Base-by-base conservation (phyloP, 2,113 vertebrate species). In the Odontophorus gujanensis region DNA sequence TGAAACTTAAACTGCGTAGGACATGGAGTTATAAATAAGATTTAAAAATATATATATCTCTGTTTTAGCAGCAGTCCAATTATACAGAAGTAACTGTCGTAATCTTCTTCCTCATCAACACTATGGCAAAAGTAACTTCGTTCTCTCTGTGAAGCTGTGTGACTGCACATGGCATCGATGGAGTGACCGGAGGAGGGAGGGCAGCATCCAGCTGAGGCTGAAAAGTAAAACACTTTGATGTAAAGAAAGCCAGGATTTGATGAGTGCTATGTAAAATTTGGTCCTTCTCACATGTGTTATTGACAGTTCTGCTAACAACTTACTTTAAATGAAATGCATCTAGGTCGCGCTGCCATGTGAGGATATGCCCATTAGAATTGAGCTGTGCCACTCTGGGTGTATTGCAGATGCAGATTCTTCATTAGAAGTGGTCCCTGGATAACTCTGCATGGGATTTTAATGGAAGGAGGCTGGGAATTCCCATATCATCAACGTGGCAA, bases 71-170 rank as follows among this genome's bases (percentile, higher is more conserved):
- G 77, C 51, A 77, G 2, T 53, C 38, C 34, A 74, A 13, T 62
- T 73, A 61, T 16, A 30, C 15, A 30, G 26, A 53, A 28, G 14
- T 40, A 18, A 30, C 72, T 82, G 48, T 82, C 25, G 17, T 65
- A 22, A 42, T 61, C 16, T 55, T 71, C 34, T 55, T 71, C 40
- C 4, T 58, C 53, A 32, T 19, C 22, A 61, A 36, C 7, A 68
- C 4, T 19, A 13, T 0, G 12, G 48, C 38, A 36, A n/a, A 24
- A 74, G 4, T 20, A 58, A 30, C 25, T 34, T 7, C 12, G 9
- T 59, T 40, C 38, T 58, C 47, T n/a, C 18, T 48, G 0, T 7
- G 12, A n/a, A 30, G 17, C 62, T 38, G 66, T 4, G 2, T 20
- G n/a, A 19, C 38, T 65, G 47, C 61, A 16, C 6, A 10, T 2